These are phyloP conservation scores for Caenorhabditis latens DNA, from an alignment of 1,140 invertebrate species.

Conservation along the genomic window DNA sequence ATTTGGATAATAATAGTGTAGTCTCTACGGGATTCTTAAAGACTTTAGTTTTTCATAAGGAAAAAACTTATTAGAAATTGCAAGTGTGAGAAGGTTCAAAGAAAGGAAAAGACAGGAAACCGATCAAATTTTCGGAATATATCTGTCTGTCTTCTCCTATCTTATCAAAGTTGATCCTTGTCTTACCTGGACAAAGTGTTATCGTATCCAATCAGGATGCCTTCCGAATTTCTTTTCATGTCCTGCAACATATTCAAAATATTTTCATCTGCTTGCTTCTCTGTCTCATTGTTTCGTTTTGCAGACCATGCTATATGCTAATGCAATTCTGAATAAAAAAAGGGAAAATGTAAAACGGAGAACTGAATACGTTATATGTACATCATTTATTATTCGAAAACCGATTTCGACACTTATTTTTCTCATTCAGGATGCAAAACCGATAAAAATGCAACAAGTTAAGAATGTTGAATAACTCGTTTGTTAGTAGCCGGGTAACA, in stretches of 20 bases:
- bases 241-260: conserved; percentile 47
- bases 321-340: neutral
- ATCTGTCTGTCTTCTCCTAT: neutral
- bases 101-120: neutral
- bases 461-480: conserved; percentile 5
- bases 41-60: neutral
- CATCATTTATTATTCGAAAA: conserved; percentile 48
- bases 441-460: conserved; percentile 11
- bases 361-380: conserved; percentile 6
- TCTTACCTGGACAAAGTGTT: conserved; percentile 60
- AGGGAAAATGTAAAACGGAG: neutral
- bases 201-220: conserved; percentile 60
- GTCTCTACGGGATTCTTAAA: neutral
- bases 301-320: conserved; percentile 34
- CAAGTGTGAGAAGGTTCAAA: too few relatives aligned
- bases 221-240: conserved; percentile 51
- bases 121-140: neutral
- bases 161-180: conserved; percentile 23
- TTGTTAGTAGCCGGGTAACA: conserved; percentile 33
- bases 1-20: neutral
- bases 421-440: conserved; percentile 25
- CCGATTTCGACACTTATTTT: conserved; percentile 4
- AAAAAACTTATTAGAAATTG: neutral
- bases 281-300: neutral
- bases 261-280: neutral